phyloP scores from a whole-genome alignment of 1,140 invertebrate genomes.

The Drosophila suzukii region DNA sequence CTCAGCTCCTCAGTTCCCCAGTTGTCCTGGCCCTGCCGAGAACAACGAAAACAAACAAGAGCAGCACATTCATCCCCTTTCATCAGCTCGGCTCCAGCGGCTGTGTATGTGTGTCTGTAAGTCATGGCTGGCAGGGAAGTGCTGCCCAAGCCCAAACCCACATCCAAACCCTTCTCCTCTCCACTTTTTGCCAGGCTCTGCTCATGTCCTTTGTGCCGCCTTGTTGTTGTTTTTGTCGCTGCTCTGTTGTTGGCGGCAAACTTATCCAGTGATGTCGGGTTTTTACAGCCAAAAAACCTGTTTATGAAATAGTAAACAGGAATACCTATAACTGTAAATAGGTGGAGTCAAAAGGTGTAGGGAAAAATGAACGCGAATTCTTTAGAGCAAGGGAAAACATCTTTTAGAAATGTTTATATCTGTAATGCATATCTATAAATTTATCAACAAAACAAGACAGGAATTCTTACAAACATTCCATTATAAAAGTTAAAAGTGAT shows the following conservation, averaged over 20 bases:
- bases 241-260: conserved; percentile 42
- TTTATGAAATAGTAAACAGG: too few species aligned
- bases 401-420: too few species aligned
- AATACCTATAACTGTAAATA: too few species aligned
- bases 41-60: conserved; percentile 42
- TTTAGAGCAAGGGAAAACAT: too few species aligned
- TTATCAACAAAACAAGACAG: too few species aligned
- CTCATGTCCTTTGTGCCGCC: conserved; percentile 45
- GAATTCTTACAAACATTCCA: too few species aligned
- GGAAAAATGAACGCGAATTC: too few species aligned
- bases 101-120: conserved; percentile 37
- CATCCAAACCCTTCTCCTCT: conserved; percentile 1
- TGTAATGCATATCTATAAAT: too few species aligned
- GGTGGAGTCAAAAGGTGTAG: too few species aligned
- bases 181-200: conserved; percentile 34
- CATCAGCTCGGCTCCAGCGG: conserved; percentile 20
- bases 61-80: conserved; percentile 71
- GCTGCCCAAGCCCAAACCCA: conserved; percentile 27
- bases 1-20: conserved; percentile 38
- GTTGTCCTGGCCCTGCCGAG: conserved; percentile 33
- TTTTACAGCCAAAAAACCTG: not conserved
- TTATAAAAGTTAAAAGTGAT: too few species aligned
- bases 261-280: conserved; percentile 13
- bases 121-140: conserved; percentile 61
- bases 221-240: conserved; percentile 58